Percentiles rank a stretch among this genome's conserved stretches.
Conservation (phyloP, 37 sponge, comb jelly and placozoan genomes). For the Spongilla lacustris region DNA sequence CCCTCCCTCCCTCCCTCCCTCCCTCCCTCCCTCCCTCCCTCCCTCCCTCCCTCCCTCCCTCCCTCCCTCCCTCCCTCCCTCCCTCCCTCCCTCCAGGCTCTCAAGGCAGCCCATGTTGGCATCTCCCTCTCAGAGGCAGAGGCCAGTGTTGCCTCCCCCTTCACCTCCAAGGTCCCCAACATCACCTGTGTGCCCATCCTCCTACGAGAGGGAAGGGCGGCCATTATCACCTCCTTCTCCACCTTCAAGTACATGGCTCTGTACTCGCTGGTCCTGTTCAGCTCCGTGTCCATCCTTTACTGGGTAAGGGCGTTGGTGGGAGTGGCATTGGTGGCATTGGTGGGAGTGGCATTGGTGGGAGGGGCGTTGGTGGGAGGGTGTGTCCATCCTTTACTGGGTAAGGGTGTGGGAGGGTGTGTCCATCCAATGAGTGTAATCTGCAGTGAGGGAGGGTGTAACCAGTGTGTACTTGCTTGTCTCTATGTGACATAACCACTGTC, state of each 20-base stretch:
- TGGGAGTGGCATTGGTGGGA: background rate
- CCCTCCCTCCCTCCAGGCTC: conserved; percentile 76
- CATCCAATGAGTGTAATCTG: too few species aligned
- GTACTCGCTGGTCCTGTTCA: conserved; percentile 86
- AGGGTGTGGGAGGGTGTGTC: background rate
- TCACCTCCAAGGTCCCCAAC: conserved; percentile 86
- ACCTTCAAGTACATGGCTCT: conserved; percentile 97
- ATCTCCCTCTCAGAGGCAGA: conserved; percentile 94
- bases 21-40: too few species aligned
- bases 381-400: conserved; percentile 76
- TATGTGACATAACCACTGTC: background rate
- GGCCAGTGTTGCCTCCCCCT: conserved; percentile 94
- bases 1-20: too few species aligned
- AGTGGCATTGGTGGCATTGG: background rate
- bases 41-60: too few species aligned
- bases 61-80: too few species aligned
- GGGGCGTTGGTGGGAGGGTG: background rate
- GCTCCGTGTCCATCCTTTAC: conserved; percentile 78
- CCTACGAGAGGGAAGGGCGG: conserved; percentile 87
- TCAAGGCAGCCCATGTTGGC: conserved; percentile 90
- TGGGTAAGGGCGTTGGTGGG: conserved; percentile 19
- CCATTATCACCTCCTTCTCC: conserved; percentile 87
- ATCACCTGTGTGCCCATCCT: conserved; percentile 75
- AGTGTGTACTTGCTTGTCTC: background rate
- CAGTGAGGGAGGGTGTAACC: background rate